Base-by-base conservation (phyloP, 2,888 invertebrate species). In the Urechis unicinctus region DNA sequence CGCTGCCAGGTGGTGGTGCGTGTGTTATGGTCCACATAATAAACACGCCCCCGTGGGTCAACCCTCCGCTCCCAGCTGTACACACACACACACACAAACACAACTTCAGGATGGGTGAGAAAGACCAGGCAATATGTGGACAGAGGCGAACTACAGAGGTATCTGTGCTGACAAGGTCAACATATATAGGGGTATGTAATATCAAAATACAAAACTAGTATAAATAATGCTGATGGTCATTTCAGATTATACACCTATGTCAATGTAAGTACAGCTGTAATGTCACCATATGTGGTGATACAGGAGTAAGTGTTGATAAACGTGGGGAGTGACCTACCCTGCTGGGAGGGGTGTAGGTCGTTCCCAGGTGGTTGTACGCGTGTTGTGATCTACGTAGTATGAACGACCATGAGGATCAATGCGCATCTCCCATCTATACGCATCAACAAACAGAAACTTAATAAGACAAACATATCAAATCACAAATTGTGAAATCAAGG, bases 351-450 rank as follows among this genome's bases (percentile, higher is more conserved):
- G 77, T 85, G 89, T 66, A 85, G 86, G 78, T 87, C 91, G 68
- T 85, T 87, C 96, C 98, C 98, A 98, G 49, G 88, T 88, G 6
- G 89, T 90, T 63, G 89, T 91, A 59, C 94, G 85, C 22, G 94
- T 94, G 79, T 94, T 97, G 81, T 98, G 98, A 82, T 99, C 98
- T 50, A 98, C 96, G 78, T 97, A 98, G 79, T 98, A 98, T 56
- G 89, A 84, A 65, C 92, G 82, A 2, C 77, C 97, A 65, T 95
- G 85, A 1, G 86, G 86, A 81, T 95, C 94, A 64, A 91, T 85
- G 57, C 95, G 83, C 78, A 91, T 87, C 81, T 96, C 95, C 94
- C 95, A 95, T 46, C 81, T 81, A 56, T 26, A 57, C 21, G 4
- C 13, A 41, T 47, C n/a, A 49, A n/a, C 21, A 50, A 1, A 22